A percentile compares a stretch with the other conserved stretches of the same genome.
Evolutionary conservation across 2,797 vertebrate genomes (phyloP).

Genomic region (Columba guinea): DNA sequence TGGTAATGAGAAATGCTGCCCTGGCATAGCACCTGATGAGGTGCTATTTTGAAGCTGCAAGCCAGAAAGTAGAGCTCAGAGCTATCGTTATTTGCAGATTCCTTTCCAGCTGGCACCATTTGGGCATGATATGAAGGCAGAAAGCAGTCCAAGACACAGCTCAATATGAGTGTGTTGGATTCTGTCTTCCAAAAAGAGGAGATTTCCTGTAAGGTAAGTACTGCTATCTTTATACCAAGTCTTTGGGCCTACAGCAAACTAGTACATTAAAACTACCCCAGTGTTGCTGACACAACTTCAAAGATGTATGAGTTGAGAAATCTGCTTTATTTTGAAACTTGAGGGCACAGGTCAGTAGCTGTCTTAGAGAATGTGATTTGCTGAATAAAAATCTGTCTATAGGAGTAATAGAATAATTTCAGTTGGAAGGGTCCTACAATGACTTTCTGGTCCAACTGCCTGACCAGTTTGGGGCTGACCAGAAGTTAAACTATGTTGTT

Average conservation of each 20-base stretch:
- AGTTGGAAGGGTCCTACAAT: background rate
- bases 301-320: background rate
- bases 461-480: background rate
- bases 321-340: background rate
- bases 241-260: rapidly evolving
- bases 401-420: background rate
- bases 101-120: background rate
- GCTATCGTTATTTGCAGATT: background rate
- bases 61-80: background rate
- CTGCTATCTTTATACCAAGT: background rate
- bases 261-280: background rate
- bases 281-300: background rate
- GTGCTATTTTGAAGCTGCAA: background rate
- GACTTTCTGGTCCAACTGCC: background rate
- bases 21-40: background rate
- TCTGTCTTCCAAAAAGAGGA: background rate
- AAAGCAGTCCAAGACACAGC: background rate
- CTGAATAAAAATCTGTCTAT: background rate
- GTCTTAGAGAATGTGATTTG: background rate
- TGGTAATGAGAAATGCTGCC: background rate
- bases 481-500: background rate
- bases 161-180: background rate
- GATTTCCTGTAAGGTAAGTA: background rate
- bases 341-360: background rate
- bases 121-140: background rate